Base-by-base conservation (phyloP, 2,888 invertebrate genomes). In the Cantharis flavilabris region DNA sequence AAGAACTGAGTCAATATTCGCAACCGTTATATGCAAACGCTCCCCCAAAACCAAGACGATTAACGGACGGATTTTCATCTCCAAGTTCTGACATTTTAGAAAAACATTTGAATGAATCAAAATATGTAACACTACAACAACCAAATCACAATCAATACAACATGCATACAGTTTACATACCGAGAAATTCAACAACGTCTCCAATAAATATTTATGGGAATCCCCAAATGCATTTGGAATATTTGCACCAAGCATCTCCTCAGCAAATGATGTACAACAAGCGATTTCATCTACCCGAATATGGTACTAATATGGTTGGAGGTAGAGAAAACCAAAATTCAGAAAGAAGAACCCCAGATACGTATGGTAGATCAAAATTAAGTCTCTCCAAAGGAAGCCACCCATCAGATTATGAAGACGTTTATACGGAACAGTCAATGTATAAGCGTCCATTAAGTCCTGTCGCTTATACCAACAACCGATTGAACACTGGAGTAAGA, bases 21-120 rank as follows among this genome's bases (percentile, higher is more conserved):
- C 94, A 94, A 84, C 95, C 96, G 0, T 91, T 96, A 1, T 97
- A 97, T 85, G 96, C 95, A 1, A 97, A 97, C 88, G 96, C 97
- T 3, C 96, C 96, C 11, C 96, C 97, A 0, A 97, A 97, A 86
- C 96, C 97, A 0, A 90, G 95, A 85, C 91, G 96, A 73, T 91
- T 95, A 49, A 94, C 93, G 80, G 95, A 95, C 84, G 92, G 93
- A 62, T 94, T 94, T 83, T 93, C 93, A 69, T 94, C 95, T 4
- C 94, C 94, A 0, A 94, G 94, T 83, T 93, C 94, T 62, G 94
- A 94, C 82, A 82, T 86, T 63, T 79, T 86, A 86, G 89, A 90
- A 84, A 88, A 89, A 82, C 89, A 90, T 87, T 89, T 89, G 82
- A 86, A 88, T 64, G 90, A 90, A 82, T 89, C 90, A 76, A 90